A percentile compares a stretch with the other conserved stretches of the same genome.
phyloP scores from a whole-genome alignment of 2,113 vertebrate species.

The Sula dactylatra region DNA sequence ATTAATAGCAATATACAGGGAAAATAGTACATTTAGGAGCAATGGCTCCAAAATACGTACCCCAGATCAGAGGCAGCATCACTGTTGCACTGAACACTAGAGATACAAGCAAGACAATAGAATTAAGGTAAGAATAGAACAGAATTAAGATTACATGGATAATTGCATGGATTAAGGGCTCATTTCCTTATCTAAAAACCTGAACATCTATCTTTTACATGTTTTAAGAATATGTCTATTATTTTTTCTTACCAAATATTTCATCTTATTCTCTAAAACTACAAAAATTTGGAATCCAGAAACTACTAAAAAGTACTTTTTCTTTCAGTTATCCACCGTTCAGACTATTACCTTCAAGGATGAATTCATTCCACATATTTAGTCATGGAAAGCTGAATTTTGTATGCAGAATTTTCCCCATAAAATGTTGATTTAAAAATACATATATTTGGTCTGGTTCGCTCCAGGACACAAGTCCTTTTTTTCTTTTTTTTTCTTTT shows the following conservation, averaged over 20 bases:
- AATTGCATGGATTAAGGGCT: not conserved
- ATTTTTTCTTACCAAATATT: not conserved
- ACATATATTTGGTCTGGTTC: not conserved
- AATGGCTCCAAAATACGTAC: not conserved
- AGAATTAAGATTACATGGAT: not conserved
- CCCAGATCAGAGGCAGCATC: not conserved
- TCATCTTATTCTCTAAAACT: not conserved
- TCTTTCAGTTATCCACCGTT: not conserved
- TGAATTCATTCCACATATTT: not conserved
- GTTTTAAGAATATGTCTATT: not conserved
- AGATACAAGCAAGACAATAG: not conserved
- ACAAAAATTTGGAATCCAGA: not conserved
- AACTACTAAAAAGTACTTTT: not conserved
- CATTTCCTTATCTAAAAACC: not conserved
- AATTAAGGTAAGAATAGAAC: not conserved
- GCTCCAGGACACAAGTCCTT: not conserved
- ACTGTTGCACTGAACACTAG: not conserved
- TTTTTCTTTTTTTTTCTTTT: too few relatives aligned
- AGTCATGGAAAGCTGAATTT: not conserved
- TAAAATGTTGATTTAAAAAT: not conserved
- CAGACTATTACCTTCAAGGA: not conserved
- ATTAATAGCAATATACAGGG: not conserved
- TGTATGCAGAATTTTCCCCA: not conserved
- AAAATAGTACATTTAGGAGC: not conserved
- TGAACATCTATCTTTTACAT: not conserved